These are phyloP conservation scores for Phlogophora meticulosa DNA, from an alignment of 2,888 invertebrate species.

Conservation along the genomic window DNA sequence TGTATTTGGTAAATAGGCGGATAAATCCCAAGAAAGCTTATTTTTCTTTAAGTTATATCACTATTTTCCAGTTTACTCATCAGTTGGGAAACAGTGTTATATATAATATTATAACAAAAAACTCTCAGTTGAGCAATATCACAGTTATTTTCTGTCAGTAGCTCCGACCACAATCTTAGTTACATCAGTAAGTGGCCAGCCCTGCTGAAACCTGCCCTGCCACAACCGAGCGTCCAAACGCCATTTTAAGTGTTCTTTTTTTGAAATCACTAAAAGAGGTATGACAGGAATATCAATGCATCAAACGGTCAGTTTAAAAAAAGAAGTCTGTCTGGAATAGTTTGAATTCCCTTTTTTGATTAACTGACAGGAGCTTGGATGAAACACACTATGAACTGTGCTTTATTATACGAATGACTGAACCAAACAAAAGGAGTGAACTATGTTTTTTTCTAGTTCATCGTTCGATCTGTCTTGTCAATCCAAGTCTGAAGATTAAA, in stretches of 20 bases:
- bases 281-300: conserved; percentile 55
- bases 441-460: too few relatives aligned
- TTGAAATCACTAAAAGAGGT: conserved; percentile 58
- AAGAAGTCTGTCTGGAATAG: conserved; percentile 24
- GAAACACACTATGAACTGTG: too few relatives aligned
- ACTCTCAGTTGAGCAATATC: not conserved
- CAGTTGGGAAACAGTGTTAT: not conserved
- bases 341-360: conserved; percentile 35
- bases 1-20: too few relatives aligned
- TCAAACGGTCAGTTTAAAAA: conserved; percentile 36
- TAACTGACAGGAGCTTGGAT: not conserved
- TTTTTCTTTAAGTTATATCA: not conserved
- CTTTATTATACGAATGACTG: too few relatives aligned
- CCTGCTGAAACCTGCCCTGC: conserved; percentile 74
- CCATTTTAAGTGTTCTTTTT: conserved; percentile 52
- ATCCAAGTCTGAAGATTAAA: too few relatives aligned
- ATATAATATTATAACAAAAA: not conserved
- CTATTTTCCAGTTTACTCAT: not conserved
- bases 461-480: too few relatives aligned
- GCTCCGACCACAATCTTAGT: not conserved
- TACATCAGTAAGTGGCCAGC: conserved; percentile 18
- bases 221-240: conserved; percentile 74
- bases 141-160: conserved; percentile 16
- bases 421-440: too few relatives aligned
- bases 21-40: not conserved